Base-by-base conservation (phyloP, 2,797 vertebrate genomes). In the Graptemys geographica region DNA sequence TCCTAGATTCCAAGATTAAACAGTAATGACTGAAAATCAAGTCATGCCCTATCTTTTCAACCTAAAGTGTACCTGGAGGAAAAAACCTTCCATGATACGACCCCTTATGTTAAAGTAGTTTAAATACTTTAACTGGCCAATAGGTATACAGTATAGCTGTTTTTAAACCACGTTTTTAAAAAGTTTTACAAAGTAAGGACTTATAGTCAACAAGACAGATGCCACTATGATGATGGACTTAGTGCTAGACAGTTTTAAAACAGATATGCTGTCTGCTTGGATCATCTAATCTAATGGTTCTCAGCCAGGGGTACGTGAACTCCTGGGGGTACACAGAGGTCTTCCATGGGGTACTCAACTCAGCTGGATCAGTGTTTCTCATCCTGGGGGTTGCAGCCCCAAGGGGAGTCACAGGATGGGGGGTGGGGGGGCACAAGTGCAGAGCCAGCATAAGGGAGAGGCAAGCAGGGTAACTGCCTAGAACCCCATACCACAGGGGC, bases 21-120 rank as follows among this genome's bases (percentile, higher is more conserved):
- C 59, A 2, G 8, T 92, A 95, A 95, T 83, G 83, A 95, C 51
- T 87, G 89, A 93, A 86, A 94, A 95, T 84, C 86, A 90, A 19
- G 44, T 41, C 52, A 84, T 91, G 84, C 87, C 76, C 82, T 81
- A 94, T 96, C 52, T 92, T 80, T 74, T 86, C 37, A 83, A 33
- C 79, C 31, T 21, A 37, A 33, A 88, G 9, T 76, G 53, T 81
- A 95, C 80, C 41, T 79, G 92, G 31, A 84, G 27, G 93, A 90
- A 89, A 81, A 94, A 93, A 28, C n/a, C 41, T 95, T 91, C 25
- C 44, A 47, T 47, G 74, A 13, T 44, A 19, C 83, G 18, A 9
- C 52, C 91, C 52, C 44, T 69, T 37, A 65, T 18, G 31, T 69
- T 69, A 69, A n/a, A 69, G 37, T 37, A 37, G 62, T 69, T 37